A percentile compares a stretch with the other conserved stretches of the same genome.
phyloP scores from a whole-genome alignment of 2,113 vertebrate genomes.

The Eubucco bourcierii region DNA sequence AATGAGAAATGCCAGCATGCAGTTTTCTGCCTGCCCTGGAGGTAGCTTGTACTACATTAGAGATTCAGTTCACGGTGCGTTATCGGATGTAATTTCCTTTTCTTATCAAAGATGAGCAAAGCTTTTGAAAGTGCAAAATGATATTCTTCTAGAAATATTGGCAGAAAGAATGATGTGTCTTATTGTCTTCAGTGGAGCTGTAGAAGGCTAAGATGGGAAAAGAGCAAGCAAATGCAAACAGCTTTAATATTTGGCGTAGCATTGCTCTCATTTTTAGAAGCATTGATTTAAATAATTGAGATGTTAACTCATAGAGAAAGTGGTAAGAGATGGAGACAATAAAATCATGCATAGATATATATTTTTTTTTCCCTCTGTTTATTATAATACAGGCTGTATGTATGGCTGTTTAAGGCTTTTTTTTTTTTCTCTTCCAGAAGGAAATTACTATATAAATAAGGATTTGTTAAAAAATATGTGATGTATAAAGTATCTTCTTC shows the following conservation, averaged over 20 bases:
- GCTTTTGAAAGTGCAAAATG: constrained; percentile 17
- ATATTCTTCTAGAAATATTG: constrained; percentile 44
- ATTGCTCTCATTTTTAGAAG: neutral
- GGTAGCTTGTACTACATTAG: constrained; percentile 30
- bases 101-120: constrained; percentile 38
- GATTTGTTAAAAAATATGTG: neutral
- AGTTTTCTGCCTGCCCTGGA: constrained; percentile 18
- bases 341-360: neutral
- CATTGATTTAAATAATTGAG: constrained; percentile 41
- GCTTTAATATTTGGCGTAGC: neutral
- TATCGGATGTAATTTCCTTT: constrained; percentile 35
- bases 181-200: neutral
- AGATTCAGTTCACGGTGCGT: constrained; percentile 8
- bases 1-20: constrained; percentile 28
- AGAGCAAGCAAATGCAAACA: neutral
- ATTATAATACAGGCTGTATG: neutral
- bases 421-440: neutral
- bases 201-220: neutral
- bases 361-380: neutral
- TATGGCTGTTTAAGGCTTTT: neutral
- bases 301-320: constrained; percentile 33
- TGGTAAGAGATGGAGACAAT: neutral
- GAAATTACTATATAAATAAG: constrained; percentile 30
- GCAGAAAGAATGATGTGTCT: neutral
- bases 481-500: neutral